phyloP scores from a whole-genome alignment of 2,888 invertebrate species.

The Tipula lateralis region DNA sequence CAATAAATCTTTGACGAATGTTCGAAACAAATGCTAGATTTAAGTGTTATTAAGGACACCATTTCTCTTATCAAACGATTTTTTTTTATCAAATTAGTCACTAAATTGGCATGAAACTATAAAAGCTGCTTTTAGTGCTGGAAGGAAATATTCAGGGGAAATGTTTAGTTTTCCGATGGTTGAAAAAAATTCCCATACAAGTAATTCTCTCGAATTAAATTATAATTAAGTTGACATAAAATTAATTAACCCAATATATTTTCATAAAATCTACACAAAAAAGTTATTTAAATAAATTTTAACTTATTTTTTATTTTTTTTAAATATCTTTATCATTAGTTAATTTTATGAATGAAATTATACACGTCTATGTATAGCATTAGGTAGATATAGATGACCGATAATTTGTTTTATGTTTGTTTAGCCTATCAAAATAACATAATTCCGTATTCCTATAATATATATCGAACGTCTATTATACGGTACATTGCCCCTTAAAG shows the following conservation, averaged over 20 bases:
- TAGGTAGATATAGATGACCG: background rate
- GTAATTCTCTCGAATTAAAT: background rate
- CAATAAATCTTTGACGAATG: no score
- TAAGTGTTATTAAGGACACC: no score
- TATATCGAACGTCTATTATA: background rate
- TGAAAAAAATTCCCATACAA: background rate
- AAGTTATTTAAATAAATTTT: background rate
- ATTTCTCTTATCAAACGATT: no score
- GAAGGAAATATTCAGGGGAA: no score
- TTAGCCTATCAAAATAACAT: background rate
- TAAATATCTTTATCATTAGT: background rate
- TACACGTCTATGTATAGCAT: no score
- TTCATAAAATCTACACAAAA: background rate
- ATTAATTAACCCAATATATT: background rate
- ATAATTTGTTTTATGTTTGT: background rate
- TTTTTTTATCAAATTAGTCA: no score
- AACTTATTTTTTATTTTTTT: background rate
- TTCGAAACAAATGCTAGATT: no score
- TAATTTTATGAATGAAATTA: conserved; percentile 19
- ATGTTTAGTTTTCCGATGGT: no score
- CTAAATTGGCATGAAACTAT: no score
- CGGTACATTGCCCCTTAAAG: background rate
- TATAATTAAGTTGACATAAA: background rate
- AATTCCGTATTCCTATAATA: background rate
- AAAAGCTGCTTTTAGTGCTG: no score